These are phyloP conservation scores for Cyclophora albipunctata DNA, from an alignment of 2,888 invertebrate species.

Conservation along the genomic window DNA sequence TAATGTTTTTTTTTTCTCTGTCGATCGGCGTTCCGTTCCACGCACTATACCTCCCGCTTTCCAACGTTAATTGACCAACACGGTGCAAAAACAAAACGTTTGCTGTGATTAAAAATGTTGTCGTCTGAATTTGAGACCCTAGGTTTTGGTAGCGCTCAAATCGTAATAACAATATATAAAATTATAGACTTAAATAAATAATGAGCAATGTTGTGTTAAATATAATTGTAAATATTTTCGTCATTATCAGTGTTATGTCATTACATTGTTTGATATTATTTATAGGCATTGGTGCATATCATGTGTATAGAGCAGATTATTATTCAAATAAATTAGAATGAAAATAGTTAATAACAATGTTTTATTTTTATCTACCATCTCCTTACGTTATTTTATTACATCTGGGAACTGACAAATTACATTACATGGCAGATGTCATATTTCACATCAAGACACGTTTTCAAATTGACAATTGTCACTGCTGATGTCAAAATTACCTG, in stretches of 20 bases:
- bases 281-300: slow-evolving; percentile 76
- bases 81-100: slow-evolving; percentile 37
- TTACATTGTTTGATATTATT: slow-evolving; percentile 64
- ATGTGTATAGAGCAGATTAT: slow-evolving; percentile 75
- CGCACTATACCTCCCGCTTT: no score
- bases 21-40: no score
- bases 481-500: no score
- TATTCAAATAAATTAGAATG: slow-evolving; percentile 74
- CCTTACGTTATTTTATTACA: background rate
- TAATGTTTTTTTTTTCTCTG: no score
- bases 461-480: background rate
- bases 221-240: slow-evolving; percentile 56
- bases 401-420: background rate
- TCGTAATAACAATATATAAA: slow-evolving; percentile 21
- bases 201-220: slow-evolving; percentile 46
- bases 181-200: slow-evolving; percentile 43
- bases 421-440: background rate
- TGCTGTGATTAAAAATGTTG: slow-evolving; percentile 59
- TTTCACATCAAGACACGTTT: background rate
- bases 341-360: slow-evolving; percentile 54
- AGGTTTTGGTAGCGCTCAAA: slow-evolving; percentile 43
- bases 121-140: slow-evolving; percentile 30
- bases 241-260: slow-evolving; percentile 51
- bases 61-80: slow-evolving; percentile 11
- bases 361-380: slow-evolving; percentile 32